Evolutionary conservation across 1,140 invertebrate species (phyloP), one percentile per base, ranked within the genome.

Genomic region (Drosophila pandora): DNA sequence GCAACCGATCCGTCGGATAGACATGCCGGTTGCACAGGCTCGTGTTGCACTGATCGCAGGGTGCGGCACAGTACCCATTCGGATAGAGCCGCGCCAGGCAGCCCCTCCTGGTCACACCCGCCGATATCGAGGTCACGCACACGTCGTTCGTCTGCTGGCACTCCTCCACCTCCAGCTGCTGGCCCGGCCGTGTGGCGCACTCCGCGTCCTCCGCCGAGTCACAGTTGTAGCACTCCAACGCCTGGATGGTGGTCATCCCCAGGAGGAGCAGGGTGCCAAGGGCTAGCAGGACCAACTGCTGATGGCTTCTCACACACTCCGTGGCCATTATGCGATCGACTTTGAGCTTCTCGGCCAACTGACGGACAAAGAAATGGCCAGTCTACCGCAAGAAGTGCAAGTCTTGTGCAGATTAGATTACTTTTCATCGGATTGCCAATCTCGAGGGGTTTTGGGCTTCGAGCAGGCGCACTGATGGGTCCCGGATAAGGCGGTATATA

Each of bases 1-100:
- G 72, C 43, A 87, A 37, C 0, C 90, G 79, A 48, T 91, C 65
- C 28, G 30, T 9, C 1, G 90, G 90, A 76, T 60, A 90, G 25
- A 91, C 59, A n/a, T 81, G 64, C 0, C 81, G 80, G 50, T 90
- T 90, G 55, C 89, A 90, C 0, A 90, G 76, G 45, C 81, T 90
- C 5, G 58, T 89, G 7, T 50, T 74, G 59, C 84, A 90, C 0
- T 65, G 71, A 8, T 90, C 81, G 12, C 89, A 90, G 3, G 77
- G 88, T 7, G 70, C 83, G 1, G 89, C 67, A 23, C 89, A 90
- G 48, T 89, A 85, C 2, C 70, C 79, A 10, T 79, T 83, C 0
- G 83, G 89, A 55, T 77, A 85, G 1, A 90, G 63, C 0, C 75
- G 71, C 10, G 45, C 61, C 21, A 89, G 52, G 49, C 89, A 90